phyloP scores from a whole-genome alignment of 1,140 invertebrate genomes.

The Tetramorium alpestre region DNA sequence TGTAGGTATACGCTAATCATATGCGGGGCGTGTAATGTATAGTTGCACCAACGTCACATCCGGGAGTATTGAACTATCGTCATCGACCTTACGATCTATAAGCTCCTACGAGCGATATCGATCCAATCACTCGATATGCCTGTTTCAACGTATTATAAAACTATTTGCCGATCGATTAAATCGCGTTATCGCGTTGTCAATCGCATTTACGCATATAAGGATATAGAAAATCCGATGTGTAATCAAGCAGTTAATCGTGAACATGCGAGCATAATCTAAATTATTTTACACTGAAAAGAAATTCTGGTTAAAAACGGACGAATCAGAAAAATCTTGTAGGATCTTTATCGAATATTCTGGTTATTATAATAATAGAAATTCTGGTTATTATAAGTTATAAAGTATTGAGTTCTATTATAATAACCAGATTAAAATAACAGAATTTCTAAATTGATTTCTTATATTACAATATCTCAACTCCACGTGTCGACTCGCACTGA shows the following conservation, averaged over 20 bases:
- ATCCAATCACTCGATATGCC: slow-evolving; percentile 50
- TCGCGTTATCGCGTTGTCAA: slow-evolving; percentile 24
- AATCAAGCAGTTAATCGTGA: not conserved
- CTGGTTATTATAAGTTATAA: too few relatives aligned
- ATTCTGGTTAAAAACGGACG: too few relatives aligned
- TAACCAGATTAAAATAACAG: too few relatives aligned
- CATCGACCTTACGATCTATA: slow-evolving; percentile 26
- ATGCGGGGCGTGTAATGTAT: slow-evolving; percentile 37
- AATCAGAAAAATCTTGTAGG: too few relatives aligned
- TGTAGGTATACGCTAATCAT: slow-evolving; percentile 30
- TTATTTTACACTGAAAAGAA: not conserved
- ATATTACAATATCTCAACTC: too few relatives aligned
- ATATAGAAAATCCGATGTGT: not conserved
- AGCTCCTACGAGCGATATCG: slow-evolving; percentile 34
- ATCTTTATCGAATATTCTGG: too few relatives aligned
- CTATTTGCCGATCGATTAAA: slow-evolving; percentile 24
- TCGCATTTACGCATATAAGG: not conserved
- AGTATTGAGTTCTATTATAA: too few relatives aligned
- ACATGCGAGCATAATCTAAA: not conserved
- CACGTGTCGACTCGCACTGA: not conserved
- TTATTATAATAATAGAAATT: too few relatives aligned
- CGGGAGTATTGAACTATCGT: slow-evolving; percentile 51
- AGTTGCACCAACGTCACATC: slow-evolving; percentile 14
- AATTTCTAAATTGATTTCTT: too few relatives aligned
- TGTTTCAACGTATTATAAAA: slow-evolving; percentile 24